A percentile compares a stretch with the other conserved stretches of the same genome.
These are phyloP conservation scores for Acanthosepion pharaonis DNA, from an alignment of 2,888 invertebrate species.

Conservation along the genomic window DNA sequence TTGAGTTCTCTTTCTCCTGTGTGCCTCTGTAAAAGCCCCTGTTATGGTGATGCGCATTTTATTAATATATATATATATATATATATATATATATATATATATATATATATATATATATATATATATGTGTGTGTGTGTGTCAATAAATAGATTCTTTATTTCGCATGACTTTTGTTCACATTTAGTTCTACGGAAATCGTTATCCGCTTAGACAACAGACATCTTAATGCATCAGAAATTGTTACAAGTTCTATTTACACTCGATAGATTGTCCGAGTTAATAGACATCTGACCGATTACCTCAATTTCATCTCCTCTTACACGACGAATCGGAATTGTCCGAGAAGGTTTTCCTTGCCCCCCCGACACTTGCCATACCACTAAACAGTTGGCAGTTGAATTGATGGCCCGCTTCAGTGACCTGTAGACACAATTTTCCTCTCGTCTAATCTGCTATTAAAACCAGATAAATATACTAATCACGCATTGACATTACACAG, in stretches of 20 bases:
- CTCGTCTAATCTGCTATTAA: background rate
- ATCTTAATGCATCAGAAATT: background rate
- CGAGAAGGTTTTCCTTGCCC: background rate
- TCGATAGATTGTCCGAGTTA: background rate
- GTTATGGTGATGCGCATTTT: too few relatives aligned
- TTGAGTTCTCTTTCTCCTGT: too few relatives aligned
- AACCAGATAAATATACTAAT: slow-evolving; percentile 6
- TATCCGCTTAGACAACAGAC: background rate
- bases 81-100: too few relatives aligned
- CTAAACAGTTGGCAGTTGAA: background rate
- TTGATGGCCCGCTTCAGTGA: slow-evolving; percentile 5
- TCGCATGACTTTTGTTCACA: background rate
- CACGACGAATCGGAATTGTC: background rate
- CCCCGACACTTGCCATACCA: background rate
- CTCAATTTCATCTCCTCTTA: background rate
- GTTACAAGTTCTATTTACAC: background rate
- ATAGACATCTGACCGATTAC: background rate
- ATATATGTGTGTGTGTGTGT: too few relatives aligned
- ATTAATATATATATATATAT: too few relatives aligned
- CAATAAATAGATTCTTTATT: too few relatives aligned
- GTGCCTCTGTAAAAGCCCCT: too few relatives aligned
- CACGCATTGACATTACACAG: background rate
- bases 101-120: too few relatives aligned
- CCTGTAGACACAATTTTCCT: background rate
- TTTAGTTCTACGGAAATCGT: background rate